Conservation (phyloP, 1,140 invertebrate genomes). For the Drosophila auraria region DNA sequence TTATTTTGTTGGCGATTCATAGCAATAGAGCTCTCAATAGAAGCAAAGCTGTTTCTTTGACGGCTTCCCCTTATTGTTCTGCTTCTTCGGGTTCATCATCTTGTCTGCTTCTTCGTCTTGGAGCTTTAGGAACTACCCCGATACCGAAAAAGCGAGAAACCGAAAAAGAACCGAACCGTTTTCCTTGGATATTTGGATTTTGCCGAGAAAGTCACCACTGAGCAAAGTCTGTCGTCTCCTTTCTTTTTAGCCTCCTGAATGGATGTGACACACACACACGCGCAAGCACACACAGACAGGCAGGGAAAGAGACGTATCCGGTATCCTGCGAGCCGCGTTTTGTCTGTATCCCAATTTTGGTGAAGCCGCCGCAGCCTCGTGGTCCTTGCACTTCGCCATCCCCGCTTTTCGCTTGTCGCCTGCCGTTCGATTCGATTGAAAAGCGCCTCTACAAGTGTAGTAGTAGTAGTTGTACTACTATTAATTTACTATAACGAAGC, state of each 20-base stretch:
- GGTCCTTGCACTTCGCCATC: conserved; percentile 32
- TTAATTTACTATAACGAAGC: conserved; percentile 34
- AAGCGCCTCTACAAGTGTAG: conserved; percentile 36
- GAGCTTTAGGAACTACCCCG: conserved; percentile 46
- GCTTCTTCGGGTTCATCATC: conserved; percentile 8
- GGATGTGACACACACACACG: conserved; percentile 42
- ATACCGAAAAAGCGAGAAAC: conserved; percentile 28
- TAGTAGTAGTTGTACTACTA: conserved; percentile 43
- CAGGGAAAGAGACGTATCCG: conserved; percentile 43
- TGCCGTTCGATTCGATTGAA: conserved; percentile 31
- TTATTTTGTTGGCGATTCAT: neutral
- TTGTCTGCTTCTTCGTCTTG: conserved; percentile 5
- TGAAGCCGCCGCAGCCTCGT: conserved; percentile 51
- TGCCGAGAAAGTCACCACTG: conserved; percentile 59
- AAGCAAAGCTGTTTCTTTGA: conserved; percentile 20
- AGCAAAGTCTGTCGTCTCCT: conserved; percentile 41
- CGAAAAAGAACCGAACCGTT: conserved; percentile 30
- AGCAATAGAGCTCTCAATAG: neutral
- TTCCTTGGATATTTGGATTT: conserved; percentile 22
- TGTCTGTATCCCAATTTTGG: conserved; percentile 56
- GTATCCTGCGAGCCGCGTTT: conserved; percentile 56
- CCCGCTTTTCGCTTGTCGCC: neutral
- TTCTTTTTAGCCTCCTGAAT: conserved; percentile 39
- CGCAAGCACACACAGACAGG: conserved; percentile 30
- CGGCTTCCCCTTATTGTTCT: conserved; percentile 6